phyloP scores from a whole-genome alignment of 1,140 invertebrate genomes.

The Babylonia areolata region DNA sequence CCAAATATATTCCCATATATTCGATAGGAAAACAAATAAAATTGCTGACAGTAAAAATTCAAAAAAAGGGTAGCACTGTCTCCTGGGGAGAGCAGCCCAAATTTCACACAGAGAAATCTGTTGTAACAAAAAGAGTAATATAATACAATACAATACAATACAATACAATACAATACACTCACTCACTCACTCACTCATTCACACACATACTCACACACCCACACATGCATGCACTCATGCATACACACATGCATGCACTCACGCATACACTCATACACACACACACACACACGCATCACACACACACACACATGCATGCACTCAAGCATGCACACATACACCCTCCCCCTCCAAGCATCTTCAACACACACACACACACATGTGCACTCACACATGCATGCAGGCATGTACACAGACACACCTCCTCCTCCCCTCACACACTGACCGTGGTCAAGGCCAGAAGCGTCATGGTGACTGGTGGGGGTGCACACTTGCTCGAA shows the following conservation, averaged over 20 bases:
- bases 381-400: background rate
- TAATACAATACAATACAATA: too few species aligned
- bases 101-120: too few species aligned
- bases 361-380: conserved; percentile 7
- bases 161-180: too few species aligned
- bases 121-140: too few species aligned
- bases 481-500: conserved; percentile 45
- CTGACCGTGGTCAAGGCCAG: background rate
- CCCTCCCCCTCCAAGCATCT: too few species aligned
- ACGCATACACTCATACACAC: background rate
- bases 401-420: background rate
- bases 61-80: too few species aligned
- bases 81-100: too few species aligned
- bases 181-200: background rate
- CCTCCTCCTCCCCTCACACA: background rate
- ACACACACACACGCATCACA: background rate
- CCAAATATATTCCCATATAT: too few species aligned
- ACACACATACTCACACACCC: background rate
- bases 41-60: too few species aligned
- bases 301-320: background rate
- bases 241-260: background rate
- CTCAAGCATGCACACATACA: background rate
- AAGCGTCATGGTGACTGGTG: background rate
- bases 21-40: too few species aligned
- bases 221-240: background rate